Base-by-base conservation (phyloP, 1,140 invertebrate species). In the Pseudomyrmex sp. region DNA sequence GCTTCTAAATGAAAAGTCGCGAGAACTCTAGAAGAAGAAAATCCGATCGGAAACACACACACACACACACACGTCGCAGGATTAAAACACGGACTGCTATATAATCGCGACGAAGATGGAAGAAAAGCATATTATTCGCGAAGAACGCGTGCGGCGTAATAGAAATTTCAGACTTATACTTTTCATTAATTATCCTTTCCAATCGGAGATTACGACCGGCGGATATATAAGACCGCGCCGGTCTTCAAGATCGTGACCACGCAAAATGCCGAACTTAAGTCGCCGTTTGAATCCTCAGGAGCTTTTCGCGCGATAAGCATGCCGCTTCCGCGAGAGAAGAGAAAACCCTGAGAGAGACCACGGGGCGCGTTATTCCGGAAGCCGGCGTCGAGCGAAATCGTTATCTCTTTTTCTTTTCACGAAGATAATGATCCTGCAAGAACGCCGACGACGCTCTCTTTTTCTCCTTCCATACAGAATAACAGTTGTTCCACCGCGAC, bases 401-500 rank as follows among this genome's bases (percentile, higher is more conserved):
- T 87, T 88, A 84, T 75, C 86, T 76, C 72, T 72, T 75, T 72
- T 76, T 75, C 76, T 75, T 72, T 72, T 56, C 58, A 35, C 23
- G n/a, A 46, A 65, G 82, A 84, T 87, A 84, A 87, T 72, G 85
- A 87, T 52, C 58, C 63, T 20, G 65, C 62, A 18, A 48, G 66
- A 35, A 35, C 18, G 18, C 20, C 69, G 70, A 75, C 83, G 72
- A 46, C 54, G 63, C 77, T 82, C 73, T 44, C 75, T 70, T 61
- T 73, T 26, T 4, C 59, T 74, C 72, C 56, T 73, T 82, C 74
- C 44, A 72, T 79, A 15, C 65, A 59, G 82, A 46, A 85, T 86
- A 87, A 88, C 83, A 74, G 76, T 87, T 84, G 72, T 87, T 73
- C 83, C 77, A 62, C 44, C 50, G 62, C 77, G 87, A 88, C 83